Percentiles rank a stretch among this genome's conserved stretches.
Conservation (phyloP, 1,140 invertebrate species). For the Cyphomyrmex costatus region DNA sequence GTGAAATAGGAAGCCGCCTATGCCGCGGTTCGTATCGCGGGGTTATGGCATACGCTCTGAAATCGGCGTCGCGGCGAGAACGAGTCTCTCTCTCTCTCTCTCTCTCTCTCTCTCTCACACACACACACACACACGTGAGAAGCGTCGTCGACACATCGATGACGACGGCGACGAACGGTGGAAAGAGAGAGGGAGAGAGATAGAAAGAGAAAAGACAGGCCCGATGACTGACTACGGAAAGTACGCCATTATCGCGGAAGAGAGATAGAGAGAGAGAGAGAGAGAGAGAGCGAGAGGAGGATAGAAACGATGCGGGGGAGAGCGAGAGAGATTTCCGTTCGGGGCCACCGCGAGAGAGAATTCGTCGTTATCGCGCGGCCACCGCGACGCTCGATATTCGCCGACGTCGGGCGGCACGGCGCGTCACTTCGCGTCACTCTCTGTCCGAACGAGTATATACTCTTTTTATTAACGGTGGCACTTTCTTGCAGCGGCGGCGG, state of each 20-base stretch:
- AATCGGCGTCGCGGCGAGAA: slow-evolving; percentile 35
- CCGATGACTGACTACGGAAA: slow-evolving; percentile 76
- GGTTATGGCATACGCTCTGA: slow-evolving; percentile 56
- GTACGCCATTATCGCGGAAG: slow-evolving; percentile 81
- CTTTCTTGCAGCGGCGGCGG: slow-evolving; percentile 60
- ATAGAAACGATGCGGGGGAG: slow-evolving; percentile 50
- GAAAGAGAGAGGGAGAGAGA: slow-evolving; percentile 10
- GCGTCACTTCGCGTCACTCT: slow-evolving; percentile 73
- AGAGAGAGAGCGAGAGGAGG: slow-evolving; percentile 34
- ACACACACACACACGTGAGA: no score
- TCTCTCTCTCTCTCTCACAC: neutral
- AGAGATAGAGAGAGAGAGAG: neutral
- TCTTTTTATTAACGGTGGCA: slow-evolving; percentile 55
- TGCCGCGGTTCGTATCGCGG: neutral
- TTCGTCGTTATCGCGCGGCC: slow-evolving; percentile 69
- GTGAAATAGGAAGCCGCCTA: slow-evolving; percentile 34
- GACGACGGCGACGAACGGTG: neutral
- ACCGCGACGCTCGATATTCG: slow-evolving; percentile 78
- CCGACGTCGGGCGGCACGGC: slow-evolving; percentile 63
- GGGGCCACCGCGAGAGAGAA: slow-evolving; percentile 73
- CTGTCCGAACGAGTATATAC: slow-evolving; percentile 59
- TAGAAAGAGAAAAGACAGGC: slow-evolving; percentile 69
- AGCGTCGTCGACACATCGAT: slow-evolving; percentile 4
- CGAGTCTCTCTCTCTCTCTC: neutral
- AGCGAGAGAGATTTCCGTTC: slow-evolving; percentile 78